Conservation (phyloP, 2,888 invertebrate genomes). For the Mythimna ferrago region DNA sequence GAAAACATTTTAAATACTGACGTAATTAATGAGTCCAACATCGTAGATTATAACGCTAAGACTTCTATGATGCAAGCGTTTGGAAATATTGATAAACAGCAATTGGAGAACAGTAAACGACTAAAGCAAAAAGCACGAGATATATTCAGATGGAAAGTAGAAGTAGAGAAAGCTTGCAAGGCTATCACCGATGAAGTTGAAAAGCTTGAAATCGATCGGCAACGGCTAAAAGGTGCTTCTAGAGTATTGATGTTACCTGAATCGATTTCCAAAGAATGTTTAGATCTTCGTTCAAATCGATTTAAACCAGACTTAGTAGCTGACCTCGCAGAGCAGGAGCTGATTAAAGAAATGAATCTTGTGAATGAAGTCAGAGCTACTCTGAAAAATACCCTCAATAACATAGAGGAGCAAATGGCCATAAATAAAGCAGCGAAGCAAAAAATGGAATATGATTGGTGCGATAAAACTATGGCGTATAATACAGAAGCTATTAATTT, state of each 20-base stretch:
- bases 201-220: constrained; percentile 92
- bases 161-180: constrained; percentile 93
- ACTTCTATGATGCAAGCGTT: constrained; percentile 92
- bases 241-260: constrained; percentile 93
- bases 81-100: constrained; percentile 92
- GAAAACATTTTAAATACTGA: constrained; percentile 87
- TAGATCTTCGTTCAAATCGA: constrained; percentile 93
- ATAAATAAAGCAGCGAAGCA: constrained; percentile 95
- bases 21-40: constrained; percentile 89
- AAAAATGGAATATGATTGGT: constrained; percentile 97
- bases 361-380: constrained; percentile 92
- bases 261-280: constrained; percentile 94
- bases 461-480: constrained; percentile 96
- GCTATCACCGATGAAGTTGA: constrained; percentile 93
- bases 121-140: constrained; percentile 92
- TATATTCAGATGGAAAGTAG: constrained; percentile 94
- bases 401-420: constrained; percentile 93
- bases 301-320: constrained; percentile 94
- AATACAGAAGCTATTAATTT: constrained; percentile 94
- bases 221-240: constrained; percentile 92
- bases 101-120: constrained; percentile 92
- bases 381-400: constrained; percentile 91
- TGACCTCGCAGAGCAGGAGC: constrained; percentile 94
- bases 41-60: constrained; percentile 91
- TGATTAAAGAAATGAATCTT: constrained; percentile 94